Evolutionary conservation across 2,797 vertebrate species (phyloP).

Genomic region (Anguilla pacifica): DNA sequence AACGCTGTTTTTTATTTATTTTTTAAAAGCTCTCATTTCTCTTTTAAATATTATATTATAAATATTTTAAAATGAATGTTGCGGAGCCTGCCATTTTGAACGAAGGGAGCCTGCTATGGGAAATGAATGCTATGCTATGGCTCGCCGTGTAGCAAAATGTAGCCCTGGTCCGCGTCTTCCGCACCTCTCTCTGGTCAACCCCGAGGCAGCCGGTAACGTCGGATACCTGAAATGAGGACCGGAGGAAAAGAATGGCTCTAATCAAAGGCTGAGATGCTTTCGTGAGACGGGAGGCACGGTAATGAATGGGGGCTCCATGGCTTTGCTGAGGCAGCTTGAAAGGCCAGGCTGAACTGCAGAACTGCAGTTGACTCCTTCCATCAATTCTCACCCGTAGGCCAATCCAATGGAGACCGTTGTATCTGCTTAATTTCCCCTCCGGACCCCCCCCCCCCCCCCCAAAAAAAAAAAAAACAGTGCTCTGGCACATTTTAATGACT

Average conservation of each 20-base stretch:
- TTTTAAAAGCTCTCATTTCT: neutral
- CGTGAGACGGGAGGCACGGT: neutral
- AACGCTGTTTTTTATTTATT: neutral
- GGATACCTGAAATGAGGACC: neutral
- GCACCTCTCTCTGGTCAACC: neutral
- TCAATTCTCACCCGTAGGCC: neutral
- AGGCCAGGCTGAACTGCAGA: neutral
- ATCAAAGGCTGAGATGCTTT: neutral
- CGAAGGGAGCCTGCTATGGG: neutral
- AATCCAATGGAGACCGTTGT: neutral
- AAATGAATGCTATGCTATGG: neutral
- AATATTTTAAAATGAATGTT: too few species aligned
- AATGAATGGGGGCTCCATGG: neutral
- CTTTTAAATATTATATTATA: neutral
- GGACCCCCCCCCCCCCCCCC: neutral
- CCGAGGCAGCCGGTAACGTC: neutral
- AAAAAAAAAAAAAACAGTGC: neutral
- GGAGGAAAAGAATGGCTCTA: neutral
- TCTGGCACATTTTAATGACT: neutral
- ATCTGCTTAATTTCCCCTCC: neutral
- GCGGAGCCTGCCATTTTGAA: neutral
- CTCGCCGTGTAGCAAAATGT: neutral
- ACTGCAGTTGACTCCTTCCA: neutral
- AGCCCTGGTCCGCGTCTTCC: neutral
- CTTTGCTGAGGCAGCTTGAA: constrained; percentile 1